A percentile compares a stretch with the other conserved stretches of the same genome.
Conservation (phyloP, 2,113 vertebrate species). For the Cyprinodon brontotheroides region DNA sequence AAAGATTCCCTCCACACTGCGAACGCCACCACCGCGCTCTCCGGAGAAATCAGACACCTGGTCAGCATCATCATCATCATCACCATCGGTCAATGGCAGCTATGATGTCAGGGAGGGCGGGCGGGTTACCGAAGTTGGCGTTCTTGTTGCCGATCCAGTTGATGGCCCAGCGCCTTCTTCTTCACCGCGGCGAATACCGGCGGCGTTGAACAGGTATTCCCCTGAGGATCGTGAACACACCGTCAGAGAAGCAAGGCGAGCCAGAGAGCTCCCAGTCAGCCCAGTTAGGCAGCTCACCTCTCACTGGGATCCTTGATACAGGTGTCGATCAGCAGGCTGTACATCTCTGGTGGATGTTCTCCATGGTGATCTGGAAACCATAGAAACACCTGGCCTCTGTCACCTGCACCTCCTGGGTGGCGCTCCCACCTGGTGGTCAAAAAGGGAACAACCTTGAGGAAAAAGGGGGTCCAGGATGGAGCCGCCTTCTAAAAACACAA, state of each 20-base stretch:
- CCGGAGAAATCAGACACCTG: slow-evolving; percentile 70
- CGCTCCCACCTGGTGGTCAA: slow-evolving; percentile 91
- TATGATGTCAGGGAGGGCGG: background rate
- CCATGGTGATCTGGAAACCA: slow-evolving; percentile 99
- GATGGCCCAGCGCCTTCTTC: slow-evolving; percentile 98
- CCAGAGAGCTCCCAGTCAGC: background rate
- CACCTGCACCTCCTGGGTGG: slow-evolving; percentile 92
- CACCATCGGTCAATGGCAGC: background rate
- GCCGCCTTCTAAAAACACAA: rapidly evolving
- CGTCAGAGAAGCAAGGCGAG: slow-evolving; percentile 3
- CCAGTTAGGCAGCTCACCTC: slow-evolving; percentile 75
- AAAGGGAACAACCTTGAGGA: background rate
- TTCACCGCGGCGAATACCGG: slow-evolving; percentile 95
- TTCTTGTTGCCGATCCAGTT: slow-evolving; percentile 94
- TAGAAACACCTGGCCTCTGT: slow-evolving; percentile 98
- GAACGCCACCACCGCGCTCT: slow-evolving; percentile 93
- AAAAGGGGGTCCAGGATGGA: background rate
- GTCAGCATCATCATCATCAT: background rate
- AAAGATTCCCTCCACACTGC: slow-evolving; percentile 99
- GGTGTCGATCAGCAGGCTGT: slow-evolving; percentile 96
- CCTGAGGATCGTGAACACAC: slow-evolving; percentile 66
- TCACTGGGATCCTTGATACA: slow-evolving; percentile 92
- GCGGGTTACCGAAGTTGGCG: slow-evolving; percentile 84
- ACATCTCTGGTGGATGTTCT: slow-evolving; percentile 99
- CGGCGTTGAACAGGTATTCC: slow-evolving; percentile 96